Evolutionary conservation across 2,797 vertebrate species (phyloP), one percentile per base, ranked within the genome.

Genomic region (Takifugu rubripes): DNA sequence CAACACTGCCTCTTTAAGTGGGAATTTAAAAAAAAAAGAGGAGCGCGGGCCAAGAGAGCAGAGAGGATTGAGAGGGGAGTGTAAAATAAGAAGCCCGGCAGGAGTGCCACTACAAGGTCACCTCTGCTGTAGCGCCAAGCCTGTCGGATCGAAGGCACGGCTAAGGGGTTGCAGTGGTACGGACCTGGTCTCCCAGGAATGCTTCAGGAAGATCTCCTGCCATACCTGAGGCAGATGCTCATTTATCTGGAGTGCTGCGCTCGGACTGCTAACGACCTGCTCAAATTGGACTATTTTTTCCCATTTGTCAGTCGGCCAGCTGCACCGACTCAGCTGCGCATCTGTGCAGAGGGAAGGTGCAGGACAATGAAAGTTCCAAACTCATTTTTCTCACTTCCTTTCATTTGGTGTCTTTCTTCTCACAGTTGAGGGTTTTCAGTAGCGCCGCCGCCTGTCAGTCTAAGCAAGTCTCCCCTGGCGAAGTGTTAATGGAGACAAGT

Each of bases 271-370:
- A 95, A 94, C 92, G 93, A 93, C 93, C 91, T 90, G 82, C 93
- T 93, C 91, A 93, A 91, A 95, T 94, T 94, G 94, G 92, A 94
- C 94, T 92, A 93, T 94, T 96, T 94, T 93, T 93, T 92, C 91
- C 89, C 92, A 93, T 90, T 94, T 96, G 93, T 96, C 94, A 94
- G 87, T 70, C 62, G 92, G 91, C 92, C 93, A 95, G 94, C 92
- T 89, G 83, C 92, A 93, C 83, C 76, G 83, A 89, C 89, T 93
- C 90, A 91, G 92, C 91, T 91, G 89, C 82, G 87, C 92, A 87
- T 92, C 90, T 92, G 89, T 81, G 84, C 83, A 81, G 84, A 90
- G 46, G 79, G 73, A 92, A 89, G 79, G 84, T 87, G 74, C 70
- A 91, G 91, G 92, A 91, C 84, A 93, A 90, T 88, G 88, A 87